Evolutionary conservation across 2,888 invertebrate genomes (phyloP).

Genomic region (Drosophila nigricruria): DNA sequence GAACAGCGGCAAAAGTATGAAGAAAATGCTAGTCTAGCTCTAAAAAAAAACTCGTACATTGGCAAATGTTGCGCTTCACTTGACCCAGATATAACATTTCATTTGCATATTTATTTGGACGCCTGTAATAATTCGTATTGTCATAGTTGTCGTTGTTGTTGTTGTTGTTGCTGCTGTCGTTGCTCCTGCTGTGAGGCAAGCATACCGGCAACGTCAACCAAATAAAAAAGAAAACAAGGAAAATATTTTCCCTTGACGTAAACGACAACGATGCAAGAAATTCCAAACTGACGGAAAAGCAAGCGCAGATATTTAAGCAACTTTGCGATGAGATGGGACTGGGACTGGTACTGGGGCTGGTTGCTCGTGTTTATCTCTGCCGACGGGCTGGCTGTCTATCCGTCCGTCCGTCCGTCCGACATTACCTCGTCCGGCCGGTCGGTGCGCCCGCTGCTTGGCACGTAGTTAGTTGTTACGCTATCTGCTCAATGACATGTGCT

Average conservation of each 20-base stretch:
- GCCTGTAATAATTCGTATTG: constrained; percentile 34
- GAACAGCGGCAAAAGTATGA: background rate
- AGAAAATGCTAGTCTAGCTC: background rate
- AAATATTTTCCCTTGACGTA: constrained; percentile 66
- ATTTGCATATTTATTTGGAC: constrained; percentile 66
- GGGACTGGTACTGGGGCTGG: background rate
- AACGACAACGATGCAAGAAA: constrained; percentile 71
- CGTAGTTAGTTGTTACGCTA: constrained; percentile 66
- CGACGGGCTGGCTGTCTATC: constrained; percentile 9
- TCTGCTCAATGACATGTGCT: constrained; percentile 74
- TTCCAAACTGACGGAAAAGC: constrained; percentile 79
- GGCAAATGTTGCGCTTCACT: constrained; percentile 44
- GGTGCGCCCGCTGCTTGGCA: constrained; percentile 36
- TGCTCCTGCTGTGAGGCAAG: constrained; percentile 15
- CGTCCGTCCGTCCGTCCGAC: constrained; percentile 16
- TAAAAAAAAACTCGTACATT: constrained; percentile 11
- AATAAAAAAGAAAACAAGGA: constrained; percentile 30
- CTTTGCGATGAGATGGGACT: constrained; percentile 37
- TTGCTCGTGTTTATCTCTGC: constrained; percentile 55
- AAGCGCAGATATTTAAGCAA: constrained; percentile 73
- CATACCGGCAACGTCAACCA: constrained; percentile 10
- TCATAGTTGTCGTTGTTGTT: constrained; percentile 21
- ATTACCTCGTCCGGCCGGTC: constrained; percentile 7
- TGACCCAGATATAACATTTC: constrained; percentile 64
- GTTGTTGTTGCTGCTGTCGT: constrained; percentile 13